Evolutionary conservation across 2,888 invertebrate species (phyloP).

Genomic region (Ectemnius lituratus): DNA sequence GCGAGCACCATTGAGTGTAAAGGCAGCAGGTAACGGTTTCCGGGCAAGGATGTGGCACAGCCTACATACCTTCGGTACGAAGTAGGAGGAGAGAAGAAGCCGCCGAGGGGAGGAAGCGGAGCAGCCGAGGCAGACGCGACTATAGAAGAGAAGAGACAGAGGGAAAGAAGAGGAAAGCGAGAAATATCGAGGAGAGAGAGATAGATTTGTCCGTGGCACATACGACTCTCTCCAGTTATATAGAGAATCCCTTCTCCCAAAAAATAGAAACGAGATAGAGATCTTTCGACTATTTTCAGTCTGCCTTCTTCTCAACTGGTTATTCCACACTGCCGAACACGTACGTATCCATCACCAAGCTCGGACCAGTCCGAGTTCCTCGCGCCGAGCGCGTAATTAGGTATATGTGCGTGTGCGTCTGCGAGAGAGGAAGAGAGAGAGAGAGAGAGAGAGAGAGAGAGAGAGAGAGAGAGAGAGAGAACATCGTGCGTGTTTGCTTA

Average conservation of each 20-base stretch:
- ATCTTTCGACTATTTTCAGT: constrained; percentile 1
- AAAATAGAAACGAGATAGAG: constrained; percentile 5
- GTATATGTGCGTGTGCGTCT: background rate
- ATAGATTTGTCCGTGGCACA: background rate
- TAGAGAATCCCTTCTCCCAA: background rate
- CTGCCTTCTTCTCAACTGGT: background rate
- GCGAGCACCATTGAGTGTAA: constrained; percentile 74
- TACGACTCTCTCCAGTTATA: background rate
- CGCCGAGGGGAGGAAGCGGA: constrained; percentile 37
- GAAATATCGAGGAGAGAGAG: background rate
- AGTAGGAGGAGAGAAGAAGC: constrained; percentile 59
- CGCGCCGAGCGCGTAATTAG: background rate
- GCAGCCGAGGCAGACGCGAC: constrained; percentile 43
- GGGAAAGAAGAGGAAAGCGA: constrained; percentile 24
- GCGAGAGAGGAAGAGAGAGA: background rate
- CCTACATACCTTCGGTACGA: constrained; percentile 75
- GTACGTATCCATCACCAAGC: background rate
- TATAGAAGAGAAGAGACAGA: constrained; percentile 44
- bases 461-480: background rate
- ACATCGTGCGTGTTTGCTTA: constrained; percentile 44
- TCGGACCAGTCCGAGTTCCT: background rate
- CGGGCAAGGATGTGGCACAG: constrained; percentile 77
- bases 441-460: constrained; percentile 11
- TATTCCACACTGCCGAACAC: background rate
- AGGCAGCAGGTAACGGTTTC: constrained; percentile 75